Evolutionary conservation across 1,140 invertebrate genomes (phyloP).

Genomic region (Drosophila biarmipes): DNA sequence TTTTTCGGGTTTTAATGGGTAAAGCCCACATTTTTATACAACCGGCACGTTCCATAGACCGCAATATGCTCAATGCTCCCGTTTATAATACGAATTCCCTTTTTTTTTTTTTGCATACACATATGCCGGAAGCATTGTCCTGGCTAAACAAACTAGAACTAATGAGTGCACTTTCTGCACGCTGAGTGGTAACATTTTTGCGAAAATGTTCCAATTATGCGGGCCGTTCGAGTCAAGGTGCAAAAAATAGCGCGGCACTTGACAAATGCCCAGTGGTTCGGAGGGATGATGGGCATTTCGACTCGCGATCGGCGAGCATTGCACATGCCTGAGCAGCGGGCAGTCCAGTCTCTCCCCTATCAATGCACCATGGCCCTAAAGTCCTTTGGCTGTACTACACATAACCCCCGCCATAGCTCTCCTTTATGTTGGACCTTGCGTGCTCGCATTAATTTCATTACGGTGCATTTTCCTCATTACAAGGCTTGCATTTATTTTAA

Average conservation of each 20-base stretch:
- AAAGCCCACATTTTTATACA: slow-evolving; percentile 61
- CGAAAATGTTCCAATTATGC: slow-evolving; percentile 76
- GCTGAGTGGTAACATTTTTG: slow-evolving; percentile 61
- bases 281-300: slow-evolving; percentile 18
- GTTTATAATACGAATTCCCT: not conserved
- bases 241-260: slow-evolving; percentile 77
- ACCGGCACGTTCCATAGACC: slow-evolving; percentile 57
- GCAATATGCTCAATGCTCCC: slow-evolving; percentile 5
- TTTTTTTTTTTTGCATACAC: slow-evolving; percentile 32
- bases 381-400: not conserved
- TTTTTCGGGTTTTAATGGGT: slow-evolving; percentile 16
- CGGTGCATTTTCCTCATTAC: slow-evolving; percentile 73
- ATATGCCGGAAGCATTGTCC: slow-evolving; percentile 40
- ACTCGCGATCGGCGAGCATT: slow-evolving; percentile 14
- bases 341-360: slow-evolving; percentile 60
- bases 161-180: slow-evolving; percentile 65
- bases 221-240: slow-evolving; percentile 71
- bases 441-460: slow-evolving; percentile 80
- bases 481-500: slow-evolving; percentile 72
- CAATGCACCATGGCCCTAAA: not conserved
- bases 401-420: slow-evolving; percentile 5
- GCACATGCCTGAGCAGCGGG: slow-evolving; percentile 71
- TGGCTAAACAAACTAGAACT: slow-evolving; percentile 76
- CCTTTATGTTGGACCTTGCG: slow-evolving; percentile 35
- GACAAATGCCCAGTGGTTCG: slow-evolving; percentile 45